phyloP scores from a whole-genome alignment of 2,113 vertebrate species.

The Hemiscyllium ocellatum region DNA sequence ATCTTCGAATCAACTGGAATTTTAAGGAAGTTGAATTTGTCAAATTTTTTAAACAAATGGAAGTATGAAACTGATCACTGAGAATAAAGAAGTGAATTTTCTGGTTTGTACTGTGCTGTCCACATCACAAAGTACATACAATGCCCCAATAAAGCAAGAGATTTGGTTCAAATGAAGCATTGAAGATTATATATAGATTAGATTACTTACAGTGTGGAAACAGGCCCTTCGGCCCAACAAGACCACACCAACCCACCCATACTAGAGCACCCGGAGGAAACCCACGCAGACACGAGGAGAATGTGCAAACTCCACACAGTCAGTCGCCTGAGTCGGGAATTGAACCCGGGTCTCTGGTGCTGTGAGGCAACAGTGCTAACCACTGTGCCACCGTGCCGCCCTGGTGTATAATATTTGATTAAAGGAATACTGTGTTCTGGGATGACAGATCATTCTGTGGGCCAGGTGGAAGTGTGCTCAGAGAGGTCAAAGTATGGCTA shows the following conservation, averaged over 20 bases:
- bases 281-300: no score
- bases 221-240: no score
- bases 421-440: background rate
- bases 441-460: background rate
- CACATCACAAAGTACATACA: background rate
- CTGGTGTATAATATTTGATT: background rate
- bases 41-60: background rate
- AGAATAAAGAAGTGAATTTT: background rate
- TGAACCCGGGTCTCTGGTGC: no score
- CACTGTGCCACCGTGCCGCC: no score
- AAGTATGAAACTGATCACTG: background rate
- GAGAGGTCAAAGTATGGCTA: background rate
- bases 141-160: background rate
- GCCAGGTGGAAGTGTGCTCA: background rate
- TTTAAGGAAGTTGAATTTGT: background rate
- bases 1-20: slow-evolving; percentile 8
- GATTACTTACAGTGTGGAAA: no score
- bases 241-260: no score
- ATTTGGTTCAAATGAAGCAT: background rate
- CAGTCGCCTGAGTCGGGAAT: no score
- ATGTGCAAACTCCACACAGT: no score
- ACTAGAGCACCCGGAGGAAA: no score
- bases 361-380: no score
- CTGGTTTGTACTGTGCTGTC: background rate
- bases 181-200: no score